These are phyloP conservation scores for Probaryconus sp. DNA, from an alignment of 1,140 invertebrate species.

Conservation along the genomic window DNA sequence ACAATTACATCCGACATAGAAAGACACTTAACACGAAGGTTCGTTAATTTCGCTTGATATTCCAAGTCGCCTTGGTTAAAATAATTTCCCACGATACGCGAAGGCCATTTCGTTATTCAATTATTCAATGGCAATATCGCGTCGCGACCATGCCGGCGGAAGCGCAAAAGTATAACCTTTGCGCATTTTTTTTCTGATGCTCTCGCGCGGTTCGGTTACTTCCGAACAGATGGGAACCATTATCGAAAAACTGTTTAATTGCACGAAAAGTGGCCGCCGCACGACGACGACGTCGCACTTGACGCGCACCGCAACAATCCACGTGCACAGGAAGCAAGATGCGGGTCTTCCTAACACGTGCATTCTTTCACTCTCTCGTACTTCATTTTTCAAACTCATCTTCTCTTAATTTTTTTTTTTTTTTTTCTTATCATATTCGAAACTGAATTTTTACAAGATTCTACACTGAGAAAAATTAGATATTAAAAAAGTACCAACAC, in stretches of 20 bases:
- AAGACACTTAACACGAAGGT: slow-evolving; percentile 58
- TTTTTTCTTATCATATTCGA: too few species aligned
- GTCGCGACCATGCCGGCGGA: slow-evolving; percentile 56
- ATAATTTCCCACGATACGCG: slow-evolving; percentile 56
- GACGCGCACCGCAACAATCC: slow-evolving; percentile 57
- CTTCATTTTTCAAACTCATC: slow-evolving; percentile 8
- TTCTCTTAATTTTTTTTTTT: too few species aligned
- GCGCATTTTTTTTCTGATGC: slow-evolving; percentile 13
- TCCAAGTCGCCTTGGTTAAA: slow-evolving; percentile 29
- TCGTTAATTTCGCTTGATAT: too few species aligned
- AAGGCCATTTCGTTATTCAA: slow-evolving; percentile 52
- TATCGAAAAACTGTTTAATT: slow-evolving; percentile 67
- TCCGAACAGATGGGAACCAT: slow-evolving; percentile 67
- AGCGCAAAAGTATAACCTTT: slow-evolving; percentile 28
- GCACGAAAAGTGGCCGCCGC: too few species aligned
- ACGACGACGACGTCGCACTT: slow-evolving; percentile 62
- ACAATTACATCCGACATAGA: slow-evolving; percentile 43
- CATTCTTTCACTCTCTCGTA: too few species aligned
- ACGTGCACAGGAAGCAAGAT: slow-evolving; percentile 74
- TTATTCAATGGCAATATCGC: slow-evolving; percentile 59
- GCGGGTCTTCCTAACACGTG: slow-evolving; percentile 70
- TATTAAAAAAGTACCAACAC: too few species aligned
- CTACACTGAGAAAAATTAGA: too few species aligned
- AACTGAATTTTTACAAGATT: too few species aligned
- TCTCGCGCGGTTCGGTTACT: slow-evolving; percentile 17